phyloP scores from a whole-genome alignment of 2,113 vertebrate species.

The Urocitellus parryii region DNA sequence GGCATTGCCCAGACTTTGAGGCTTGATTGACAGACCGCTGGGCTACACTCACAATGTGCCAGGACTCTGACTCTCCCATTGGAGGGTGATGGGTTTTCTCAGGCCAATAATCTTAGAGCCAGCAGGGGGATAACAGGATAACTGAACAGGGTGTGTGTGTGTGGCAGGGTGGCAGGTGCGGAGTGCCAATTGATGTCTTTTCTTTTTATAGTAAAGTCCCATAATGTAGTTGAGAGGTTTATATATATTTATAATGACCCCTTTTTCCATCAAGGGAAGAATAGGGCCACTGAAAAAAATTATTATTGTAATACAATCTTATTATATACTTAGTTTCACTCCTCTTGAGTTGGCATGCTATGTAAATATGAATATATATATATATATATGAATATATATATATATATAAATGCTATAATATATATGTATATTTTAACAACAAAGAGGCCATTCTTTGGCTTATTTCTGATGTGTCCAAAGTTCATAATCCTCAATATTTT shows the following conservation, averaged over 20 bases:
- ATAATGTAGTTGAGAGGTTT: neutral
- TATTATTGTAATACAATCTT: neutral
- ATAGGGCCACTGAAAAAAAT: neutral
- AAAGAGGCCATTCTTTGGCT: neutral
- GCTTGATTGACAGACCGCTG: neutral
- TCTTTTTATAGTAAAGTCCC: neutral
- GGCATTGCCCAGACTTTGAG: neutral
- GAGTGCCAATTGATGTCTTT: fast-evolving
- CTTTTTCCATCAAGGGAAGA: neutral
- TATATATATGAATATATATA: too few species aligned
- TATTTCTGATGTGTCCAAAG: neutral
- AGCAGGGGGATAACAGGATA: neutral
- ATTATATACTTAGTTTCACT: neutral
- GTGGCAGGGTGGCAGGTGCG: neutral
- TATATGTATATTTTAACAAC: too few species aligned
- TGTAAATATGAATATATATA: too few species aligned
- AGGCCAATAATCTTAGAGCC: neutral
- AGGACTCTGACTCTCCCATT: neutral
- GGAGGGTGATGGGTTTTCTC: neutral
- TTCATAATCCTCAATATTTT: neutral
- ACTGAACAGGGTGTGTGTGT: neutral
- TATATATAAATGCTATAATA: too few species aligned
- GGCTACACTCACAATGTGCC: neutral
- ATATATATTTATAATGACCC: neutral
- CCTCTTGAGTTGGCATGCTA: neutral